Evolutionary conservation across 2,113 vertebrate species (phyloP).

Genomic region (Danio rerio): DNA sequence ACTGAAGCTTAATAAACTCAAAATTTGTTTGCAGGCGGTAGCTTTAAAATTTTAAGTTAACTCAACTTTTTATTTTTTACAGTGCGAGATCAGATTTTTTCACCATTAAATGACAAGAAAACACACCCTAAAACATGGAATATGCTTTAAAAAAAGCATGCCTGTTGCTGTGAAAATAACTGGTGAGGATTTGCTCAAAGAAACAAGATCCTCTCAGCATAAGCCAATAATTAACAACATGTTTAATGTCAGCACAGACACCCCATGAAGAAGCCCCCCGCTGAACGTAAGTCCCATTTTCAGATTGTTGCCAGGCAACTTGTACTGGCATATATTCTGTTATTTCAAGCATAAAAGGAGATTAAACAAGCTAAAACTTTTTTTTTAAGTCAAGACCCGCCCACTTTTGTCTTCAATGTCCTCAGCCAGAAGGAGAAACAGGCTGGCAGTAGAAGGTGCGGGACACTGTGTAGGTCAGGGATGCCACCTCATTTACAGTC

Average conservation of each 20-base stretch:
- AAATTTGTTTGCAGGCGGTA: too few species aligned
- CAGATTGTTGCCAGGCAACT: conserved; percentile 51
- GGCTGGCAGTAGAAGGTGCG: conserved; percentile 7
- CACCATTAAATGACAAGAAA: too few species aligned
- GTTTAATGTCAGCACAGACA: conserved; percentile 52
- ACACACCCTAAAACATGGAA: not conserved
- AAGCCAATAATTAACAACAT: conserved; percentile 53
- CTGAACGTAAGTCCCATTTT: conserved; percentile 23
- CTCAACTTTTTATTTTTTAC: too few species aligned
- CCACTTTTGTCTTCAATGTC: not conserved
- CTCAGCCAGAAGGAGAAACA: not conserved
- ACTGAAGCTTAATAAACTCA: too few species aligned
- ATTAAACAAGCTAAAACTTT: not conserved
- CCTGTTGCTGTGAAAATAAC: conserved; percentile 24
- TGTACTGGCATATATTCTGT: conserved; percentile 26
- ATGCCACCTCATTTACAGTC: conserved; percentile 62
- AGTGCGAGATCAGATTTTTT: too few species aligned
- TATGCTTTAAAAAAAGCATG: not conserved
- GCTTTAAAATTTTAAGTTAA: too few species aligned
- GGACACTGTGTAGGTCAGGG: conserved; percentile 68
- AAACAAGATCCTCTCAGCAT: conserved; percentile 36
- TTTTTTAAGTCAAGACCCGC: not conserved
- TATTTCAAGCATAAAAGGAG: conserved; percentile 23
- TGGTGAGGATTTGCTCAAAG: conserved; percentile 25
- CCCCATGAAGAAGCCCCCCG: conserved; percentile 39